Evolutionary conservation across 2,113 vertebrate genomes (phyloP).

Genomic region (Origma solitaria): DNA sequence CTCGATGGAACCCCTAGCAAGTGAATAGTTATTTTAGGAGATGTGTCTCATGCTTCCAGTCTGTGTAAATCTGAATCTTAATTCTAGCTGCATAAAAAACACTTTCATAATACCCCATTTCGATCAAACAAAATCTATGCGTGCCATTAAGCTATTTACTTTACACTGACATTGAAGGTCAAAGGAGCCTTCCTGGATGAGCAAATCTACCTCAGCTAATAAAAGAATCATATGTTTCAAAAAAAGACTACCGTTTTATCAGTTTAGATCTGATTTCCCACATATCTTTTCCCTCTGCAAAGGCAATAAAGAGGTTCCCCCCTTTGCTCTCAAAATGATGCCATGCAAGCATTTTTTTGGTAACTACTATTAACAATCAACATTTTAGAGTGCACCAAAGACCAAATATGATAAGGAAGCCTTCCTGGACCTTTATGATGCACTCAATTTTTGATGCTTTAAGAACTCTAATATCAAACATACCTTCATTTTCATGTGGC

Average conservation of each 20-base stretch:
- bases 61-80: background rate
- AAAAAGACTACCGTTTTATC: background rate
- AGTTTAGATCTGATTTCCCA: background rate
- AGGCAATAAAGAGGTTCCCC: background rate
- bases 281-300: background rate
- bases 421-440: background rate
- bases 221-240: accelerated
- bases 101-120: background rate
- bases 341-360: background rate
- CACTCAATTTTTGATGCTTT: background rate
- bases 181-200: background rate
- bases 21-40: conserved; percentile 3
- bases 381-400: background rate
- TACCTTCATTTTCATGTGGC: background rate
- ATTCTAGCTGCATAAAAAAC: background rate
- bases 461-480: background rate
- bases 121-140: accelerated
- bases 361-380: background rate
- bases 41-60: background rate
- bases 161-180: background rate
- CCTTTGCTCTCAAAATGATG: background rate
- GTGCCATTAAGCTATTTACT: background rate
- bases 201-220: background rate
- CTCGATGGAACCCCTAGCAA: background rate
- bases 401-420: background rate